Evolutionary conservation across 2,113 vertebrate genomes (phyloP).

Genomic region (Ceyx margarethae): DNA sequence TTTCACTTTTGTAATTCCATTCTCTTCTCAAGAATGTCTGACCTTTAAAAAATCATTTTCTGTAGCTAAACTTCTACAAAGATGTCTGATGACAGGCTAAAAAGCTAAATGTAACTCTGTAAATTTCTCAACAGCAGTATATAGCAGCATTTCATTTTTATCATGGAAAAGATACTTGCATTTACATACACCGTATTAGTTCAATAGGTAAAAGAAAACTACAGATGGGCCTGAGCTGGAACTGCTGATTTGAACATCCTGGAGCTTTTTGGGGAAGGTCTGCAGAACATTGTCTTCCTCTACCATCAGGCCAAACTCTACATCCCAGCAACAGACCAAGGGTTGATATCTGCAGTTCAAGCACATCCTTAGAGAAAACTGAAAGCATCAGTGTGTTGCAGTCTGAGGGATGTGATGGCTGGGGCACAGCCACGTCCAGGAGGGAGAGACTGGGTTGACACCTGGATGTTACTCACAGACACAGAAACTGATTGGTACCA

Average conservation of each 20-base stretch:
- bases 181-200: conserved; percentile 31
- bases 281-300: not conserved
- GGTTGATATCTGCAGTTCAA: conserved; percentile 29
- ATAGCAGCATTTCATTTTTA: conserved; percentile 62
- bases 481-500: not conserved
- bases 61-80: conserved; percentile 16
- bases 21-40: conserved; percentile 5
- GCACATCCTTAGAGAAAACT: conserved; percentile 17
- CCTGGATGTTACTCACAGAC: conserved; percentile 3
- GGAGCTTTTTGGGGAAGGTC: not conserved
- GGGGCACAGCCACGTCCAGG: not conserved
- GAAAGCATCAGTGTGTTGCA: not conserved
- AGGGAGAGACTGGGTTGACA: rapidly evolving
- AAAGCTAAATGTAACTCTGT: conserved; percentile 10
- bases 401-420: rapidly evolving
- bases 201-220: conserved; percentile 21
- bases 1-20: conserved; percentile 16
- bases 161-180: conserved; percentile 26
- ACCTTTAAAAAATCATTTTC: conserved; percentile 30
- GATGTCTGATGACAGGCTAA: not conserved
- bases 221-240: conserved; percentile 41
- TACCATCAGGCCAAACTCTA: not conserved
- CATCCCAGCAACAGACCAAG: not conserved
- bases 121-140: conserved; percentile 17
- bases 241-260: not conserved